phyloP scores from a whole-genome alignment of 2,113 vertebrate species.

The Serinus canaria region DNA sequence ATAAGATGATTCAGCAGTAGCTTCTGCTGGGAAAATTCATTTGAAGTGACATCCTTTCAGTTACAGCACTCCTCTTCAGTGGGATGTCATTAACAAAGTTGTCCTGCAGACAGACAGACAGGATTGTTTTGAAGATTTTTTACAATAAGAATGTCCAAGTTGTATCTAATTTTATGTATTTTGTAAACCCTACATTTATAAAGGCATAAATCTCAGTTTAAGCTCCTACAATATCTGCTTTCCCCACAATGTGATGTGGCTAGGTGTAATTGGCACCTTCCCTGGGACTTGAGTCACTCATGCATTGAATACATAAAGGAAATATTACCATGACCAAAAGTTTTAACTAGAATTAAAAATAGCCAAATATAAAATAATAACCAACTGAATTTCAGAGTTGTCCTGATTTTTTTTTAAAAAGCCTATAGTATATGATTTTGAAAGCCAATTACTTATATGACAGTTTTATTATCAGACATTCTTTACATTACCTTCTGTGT shows the following conservation, averaged over 20 bases:
- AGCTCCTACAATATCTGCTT: not conserved
- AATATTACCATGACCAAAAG: not conserved
- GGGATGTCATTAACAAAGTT: not conserved
- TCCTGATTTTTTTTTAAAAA: not conserved
- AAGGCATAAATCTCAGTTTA: not conserved
- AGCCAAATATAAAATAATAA: not conserved
- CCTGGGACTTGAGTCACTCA: not conserved
- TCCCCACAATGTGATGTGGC: not conserved
- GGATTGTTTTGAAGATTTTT: not conserved
- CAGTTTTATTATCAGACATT: not conserved
- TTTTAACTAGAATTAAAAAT: not conserved
- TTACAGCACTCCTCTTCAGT: not conserved
- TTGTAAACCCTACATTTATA: not conserved
- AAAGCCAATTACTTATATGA: not conserved
- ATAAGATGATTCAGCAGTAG: not conserved
- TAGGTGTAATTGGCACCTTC: not conserved
- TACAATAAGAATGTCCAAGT: not conserved
- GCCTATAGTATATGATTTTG: not conserved
- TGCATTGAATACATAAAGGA: not conserved
- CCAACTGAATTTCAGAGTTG: not conserved
- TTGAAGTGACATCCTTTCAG: not conserved
- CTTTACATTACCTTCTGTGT: not conserved
- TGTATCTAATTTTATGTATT: not conserved
- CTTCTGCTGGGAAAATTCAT: not conserved
- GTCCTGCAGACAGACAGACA: not conserved